Percentiles rank a stretch among this genome's conserved stretches.
Conservation (phyloP, 2,888 invertebrate genomes). For the Laothoe populi region DNA sequence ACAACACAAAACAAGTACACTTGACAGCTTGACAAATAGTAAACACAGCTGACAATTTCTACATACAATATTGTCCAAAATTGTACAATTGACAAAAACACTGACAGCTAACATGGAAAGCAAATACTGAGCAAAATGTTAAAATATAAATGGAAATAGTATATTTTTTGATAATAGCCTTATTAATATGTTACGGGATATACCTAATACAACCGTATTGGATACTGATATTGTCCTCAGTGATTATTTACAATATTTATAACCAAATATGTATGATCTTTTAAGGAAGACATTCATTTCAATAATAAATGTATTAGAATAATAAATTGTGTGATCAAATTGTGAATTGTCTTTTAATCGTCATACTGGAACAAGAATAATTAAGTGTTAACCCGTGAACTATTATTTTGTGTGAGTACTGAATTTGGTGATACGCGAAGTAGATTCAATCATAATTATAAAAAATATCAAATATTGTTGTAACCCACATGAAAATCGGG, state of each 20-base stretch:
- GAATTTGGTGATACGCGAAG: no score
- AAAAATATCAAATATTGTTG: no score
- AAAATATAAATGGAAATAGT: conserved; percentile 73
- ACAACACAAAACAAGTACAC: no score
- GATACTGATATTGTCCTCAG: conserved; percentile 58
- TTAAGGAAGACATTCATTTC: conserved; percentile 32
- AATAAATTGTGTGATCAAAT: conserved; percentile 13
- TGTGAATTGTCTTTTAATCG: background rate
- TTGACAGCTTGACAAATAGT: no score
- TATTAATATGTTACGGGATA: conserved; percentile 54
- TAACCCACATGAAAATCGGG: no score
- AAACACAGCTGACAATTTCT: no score
- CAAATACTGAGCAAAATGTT: conserved; percentile 49
- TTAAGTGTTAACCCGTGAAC: background rate
- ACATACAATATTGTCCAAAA: no score
- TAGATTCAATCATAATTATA: no score
- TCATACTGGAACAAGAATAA: background rate
- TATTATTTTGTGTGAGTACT: no score
- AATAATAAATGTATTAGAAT: background rate
- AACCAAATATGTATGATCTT: conserved; percentile 57
- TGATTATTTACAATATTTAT: conserved; percentile 57
- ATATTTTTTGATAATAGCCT: conserved; percentile 60
- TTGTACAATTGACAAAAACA: background rate
- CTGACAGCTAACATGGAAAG: conserved; percentile 31
- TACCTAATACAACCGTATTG: conserved; percentile 72